phyloP scores from a whole-genome alignment of 1,140 invertebrate genomes.

The Penaeus vannamei region DNA sequence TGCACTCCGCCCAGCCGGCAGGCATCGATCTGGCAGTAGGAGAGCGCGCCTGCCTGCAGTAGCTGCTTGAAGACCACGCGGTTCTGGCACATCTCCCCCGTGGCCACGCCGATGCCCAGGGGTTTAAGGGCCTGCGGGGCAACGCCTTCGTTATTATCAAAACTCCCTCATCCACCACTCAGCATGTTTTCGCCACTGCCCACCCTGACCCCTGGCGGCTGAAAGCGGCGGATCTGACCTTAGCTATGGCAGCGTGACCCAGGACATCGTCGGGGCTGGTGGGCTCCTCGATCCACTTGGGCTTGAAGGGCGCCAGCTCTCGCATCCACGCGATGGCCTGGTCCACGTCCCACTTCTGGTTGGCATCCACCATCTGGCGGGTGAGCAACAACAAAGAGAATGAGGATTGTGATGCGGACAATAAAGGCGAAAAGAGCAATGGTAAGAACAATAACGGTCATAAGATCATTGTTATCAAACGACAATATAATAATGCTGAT shows the following conservation, averaged over 20 bases:
- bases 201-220: conserved; percentile 83
- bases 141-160: too few relatives aligned
- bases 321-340: conserved; percentile 91
- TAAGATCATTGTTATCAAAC: too few relatives aligned
- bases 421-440: not conserved
- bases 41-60: conserved; percentile 82
- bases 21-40: conserved; percentile 93
- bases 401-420: not conserved
- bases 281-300: conserved; percentile 93
- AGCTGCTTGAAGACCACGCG: conserved; percentile 94
- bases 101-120: conserved; percentile 86
- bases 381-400: not conserved
- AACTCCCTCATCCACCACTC: too few relatives aligned
- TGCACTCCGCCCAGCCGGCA: conserved; percentile 90
- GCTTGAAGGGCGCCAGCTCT: conserved; percentile 81
- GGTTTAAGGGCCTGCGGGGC: conserved; percentile 74
- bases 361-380: conserved; percentile 87
- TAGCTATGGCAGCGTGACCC: conserved; percentile 84
- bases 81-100: conserved; percentile 93
- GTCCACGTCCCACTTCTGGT: conserved; percentile 90
- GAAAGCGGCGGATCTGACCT: conserved; percentile 74
- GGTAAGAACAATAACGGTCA: not conserved
- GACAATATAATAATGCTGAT: not conserved
- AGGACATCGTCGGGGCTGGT: conserved; percentile 92
- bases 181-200: conserved; percentile 91